Percentiles rank a stretch among this genome's conserved stretches.
Evolutionary conservation across 1,140 invertebrate species (phyloP).

Genomic region (Penaeus chinensis): DNA sequence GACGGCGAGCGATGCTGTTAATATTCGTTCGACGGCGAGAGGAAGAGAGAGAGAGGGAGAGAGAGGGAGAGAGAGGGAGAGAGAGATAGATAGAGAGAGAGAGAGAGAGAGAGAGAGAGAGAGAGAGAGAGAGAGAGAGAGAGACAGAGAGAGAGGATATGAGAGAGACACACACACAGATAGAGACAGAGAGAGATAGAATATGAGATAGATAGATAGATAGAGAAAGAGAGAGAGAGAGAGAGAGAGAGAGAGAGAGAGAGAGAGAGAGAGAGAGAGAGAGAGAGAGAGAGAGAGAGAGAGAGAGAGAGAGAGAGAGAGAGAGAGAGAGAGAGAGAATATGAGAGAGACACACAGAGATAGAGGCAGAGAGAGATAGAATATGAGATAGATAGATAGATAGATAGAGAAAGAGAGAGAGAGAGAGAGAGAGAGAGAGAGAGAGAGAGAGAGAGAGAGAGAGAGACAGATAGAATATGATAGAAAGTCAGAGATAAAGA

Average conservation of each 20-base stretch:
- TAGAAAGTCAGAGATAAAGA: not conserved
- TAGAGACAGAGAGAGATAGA: no score
- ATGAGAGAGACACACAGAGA: not conserved
- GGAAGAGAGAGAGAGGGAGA: not conserved
- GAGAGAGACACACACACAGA: not conserved
- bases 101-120: not conserved
- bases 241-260: no score
- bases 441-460: not conserved
- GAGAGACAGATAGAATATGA: not conserved
- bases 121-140: not conserved
- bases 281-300: not conserved
- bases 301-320: not conserved
- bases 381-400: not conserved
- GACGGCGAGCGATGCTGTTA: constrained; percentile 10
- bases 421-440: no score
- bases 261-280: not conserved
- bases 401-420: no score
- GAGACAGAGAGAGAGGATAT: not conserved
- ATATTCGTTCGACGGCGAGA: not conserved
- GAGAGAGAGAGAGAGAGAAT: not conserved
- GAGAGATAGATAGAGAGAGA: not conserved
- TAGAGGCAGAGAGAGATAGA: not conserved
- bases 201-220: not conserved
- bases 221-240: not conserved
- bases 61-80: not conserved